phyloP scores from a whole-genome alignment of 2,113 vertebrate genomes.

The Chionodraco myersi region DNA sequence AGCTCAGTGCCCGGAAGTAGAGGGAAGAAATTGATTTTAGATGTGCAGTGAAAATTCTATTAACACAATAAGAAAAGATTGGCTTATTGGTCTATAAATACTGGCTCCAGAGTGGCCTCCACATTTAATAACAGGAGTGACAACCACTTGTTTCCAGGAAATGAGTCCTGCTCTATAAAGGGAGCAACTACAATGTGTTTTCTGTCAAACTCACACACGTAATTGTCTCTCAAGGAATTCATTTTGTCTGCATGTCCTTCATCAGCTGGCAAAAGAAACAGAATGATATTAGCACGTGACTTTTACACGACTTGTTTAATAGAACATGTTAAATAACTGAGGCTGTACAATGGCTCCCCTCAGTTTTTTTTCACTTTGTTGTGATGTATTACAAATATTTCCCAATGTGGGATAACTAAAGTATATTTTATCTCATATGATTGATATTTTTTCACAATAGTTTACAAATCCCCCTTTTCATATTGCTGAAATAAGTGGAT shows the following conservation, averaged over 20 bases:
- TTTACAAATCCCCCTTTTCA: neutral
- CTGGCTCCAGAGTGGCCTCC: neutral
- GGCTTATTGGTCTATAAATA: constrained; percentile 3
- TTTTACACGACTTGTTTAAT: neutral
- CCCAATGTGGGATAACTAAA: too few species aligned
- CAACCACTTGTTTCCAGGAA: constrained; percentile 13
- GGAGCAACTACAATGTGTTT: constrained; percentile 1
- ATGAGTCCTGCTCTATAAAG: neutral
- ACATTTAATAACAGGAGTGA: constrained; percentile 15
- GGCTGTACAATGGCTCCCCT: neutral
- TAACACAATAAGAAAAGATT: neutral
- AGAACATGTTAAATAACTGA: neutral
- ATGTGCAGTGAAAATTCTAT: neutral
- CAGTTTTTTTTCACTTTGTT: neutral
- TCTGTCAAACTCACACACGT: neutral
- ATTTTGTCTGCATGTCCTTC: neutral
- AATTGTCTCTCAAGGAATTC: constrained; percentile 1
- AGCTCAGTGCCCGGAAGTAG: too few species aligned
- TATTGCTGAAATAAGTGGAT: neutral
- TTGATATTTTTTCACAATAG: neutral
- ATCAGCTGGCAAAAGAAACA: neutral
- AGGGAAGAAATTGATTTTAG: too few species aligned
- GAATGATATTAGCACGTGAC: neutral
- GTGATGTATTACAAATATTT: neutral
- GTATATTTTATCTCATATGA: too few species aligned